Evolutionary conservation across 2,113 vertebrate species (phyloP).

Genomic region (Halcyon malimbica): DNA sequence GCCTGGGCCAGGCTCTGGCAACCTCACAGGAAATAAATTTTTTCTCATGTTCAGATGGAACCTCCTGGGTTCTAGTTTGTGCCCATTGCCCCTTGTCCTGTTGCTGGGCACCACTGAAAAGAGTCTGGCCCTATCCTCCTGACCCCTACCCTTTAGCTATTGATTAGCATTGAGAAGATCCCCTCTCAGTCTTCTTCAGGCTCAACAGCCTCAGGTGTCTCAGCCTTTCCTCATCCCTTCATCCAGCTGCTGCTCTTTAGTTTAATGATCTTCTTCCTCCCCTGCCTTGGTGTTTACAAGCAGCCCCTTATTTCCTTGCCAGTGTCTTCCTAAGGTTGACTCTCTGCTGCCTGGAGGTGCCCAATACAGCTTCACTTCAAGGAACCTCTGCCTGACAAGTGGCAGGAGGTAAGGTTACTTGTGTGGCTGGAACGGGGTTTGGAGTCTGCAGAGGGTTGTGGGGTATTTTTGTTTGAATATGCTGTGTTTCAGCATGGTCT

Average conservation of each 20-base stretch:
- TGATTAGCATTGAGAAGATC: neutral
- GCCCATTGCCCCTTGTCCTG: neutral
- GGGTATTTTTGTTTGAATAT: neutral
- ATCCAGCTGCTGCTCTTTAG: neutral
- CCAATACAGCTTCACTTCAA: neutral
- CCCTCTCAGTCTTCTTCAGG: neutral
- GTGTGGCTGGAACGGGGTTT: neutral
- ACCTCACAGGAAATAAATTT: neutral
- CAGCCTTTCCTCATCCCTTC: neutral
- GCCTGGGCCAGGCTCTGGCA: neutral
- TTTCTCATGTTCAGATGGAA: neutral
- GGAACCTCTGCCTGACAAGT: neutral
- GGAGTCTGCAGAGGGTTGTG: neutral
- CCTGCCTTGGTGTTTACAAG: neutral
- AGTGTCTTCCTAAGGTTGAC: neutral
- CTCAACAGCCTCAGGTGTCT: neutral
- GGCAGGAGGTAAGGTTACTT: neutral
- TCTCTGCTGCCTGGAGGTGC: neutral
- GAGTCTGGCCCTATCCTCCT: neutral
- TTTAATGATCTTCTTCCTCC: neutral
- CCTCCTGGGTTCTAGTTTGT: neutral
- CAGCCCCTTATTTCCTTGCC: neutral
- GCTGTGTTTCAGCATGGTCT: neutral
- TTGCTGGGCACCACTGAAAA: neutral
- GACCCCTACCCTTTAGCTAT: neutral